phyloP scores from a whole-genome alignment of 2,888 invertebrate genomes.

The Allophyes oxyacanthae region DNA sequence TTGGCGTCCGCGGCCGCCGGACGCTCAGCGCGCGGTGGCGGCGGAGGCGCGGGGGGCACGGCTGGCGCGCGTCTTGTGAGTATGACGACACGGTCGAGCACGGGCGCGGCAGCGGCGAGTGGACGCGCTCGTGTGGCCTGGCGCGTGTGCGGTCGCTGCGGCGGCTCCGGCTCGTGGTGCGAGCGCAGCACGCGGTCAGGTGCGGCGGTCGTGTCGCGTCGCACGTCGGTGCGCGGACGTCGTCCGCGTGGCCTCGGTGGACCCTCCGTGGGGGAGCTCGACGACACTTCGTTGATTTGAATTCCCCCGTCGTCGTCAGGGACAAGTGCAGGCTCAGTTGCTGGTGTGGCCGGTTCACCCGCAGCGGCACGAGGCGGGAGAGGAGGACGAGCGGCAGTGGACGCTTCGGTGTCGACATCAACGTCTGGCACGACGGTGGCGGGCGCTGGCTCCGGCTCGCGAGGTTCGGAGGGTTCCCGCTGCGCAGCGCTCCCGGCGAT shows the following conservation, averaged over 20 bases:
- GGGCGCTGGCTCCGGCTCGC: slow-evolving; percentile 45
- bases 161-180: slow-evolving; percentile 75
- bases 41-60: slow-evolving; percentile 49
- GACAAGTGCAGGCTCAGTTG: slow-evolving; percentile 25
- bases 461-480: slow-evolving; percentile 47
- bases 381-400: slow-evolving; percentile 37
- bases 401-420: slow-evolving; percentile 40
- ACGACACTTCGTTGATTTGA: slow-evolving; percentile 92
- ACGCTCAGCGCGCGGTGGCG: slow-evolving; percentile 53
- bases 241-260: slow-evolving; percentile 73
- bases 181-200: slow-evolving; percentile 83
- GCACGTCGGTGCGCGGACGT: slow-evolving; percentile 62
- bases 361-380: slow-evolving; percentile 37
- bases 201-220: slow-evolving; percentile 59
- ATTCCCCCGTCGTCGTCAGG: slow-evolving; percentile 81
- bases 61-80: slow-evolving; percentile 71
- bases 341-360: slow-evolving; percentile 25
- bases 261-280: slow-evolving; percentile 88
- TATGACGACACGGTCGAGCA: slow-evolving; percentile 76
- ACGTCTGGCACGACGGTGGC: slow-evolving; percentile 46
- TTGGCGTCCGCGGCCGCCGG: slow-evolving; percentile 37
- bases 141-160: slow-evolving; percentile 72
- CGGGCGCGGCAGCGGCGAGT: slow-evolving; percentile 36
- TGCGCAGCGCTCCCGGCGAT: slow-evolving; percentile 56
- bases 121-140: slow-evolving; percentile 62